Evolutionary conservation across 2,113 vertebrate species (phyloP).

Genomic region (Oriolus oriolus): DNA sequence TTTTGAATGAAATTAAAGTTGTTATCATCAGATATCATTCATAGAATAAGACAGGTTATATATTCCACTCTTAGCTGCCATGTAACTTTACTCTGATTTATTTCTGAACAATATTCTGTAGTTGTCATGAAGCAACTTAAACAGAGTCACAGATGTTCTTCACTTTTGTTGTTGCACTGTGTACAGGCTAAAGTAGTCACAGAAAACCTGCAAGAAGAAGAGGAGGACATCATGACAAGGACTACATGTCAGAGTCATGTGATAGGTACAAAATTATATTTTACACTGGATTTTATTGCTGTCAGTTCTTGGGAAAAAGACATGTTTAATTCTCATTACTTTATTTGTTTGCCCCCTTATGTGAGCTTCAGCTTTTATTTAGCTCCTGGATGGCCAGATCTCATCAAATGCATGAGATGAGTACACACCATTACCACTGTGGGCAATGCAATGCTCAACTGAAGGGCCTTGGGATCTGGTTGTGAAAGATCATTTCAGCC

Average conservation of each 20-base stretch:
- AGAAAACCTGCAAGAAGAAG: slow-evolving; percentile 77
- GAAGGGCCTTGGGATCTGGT: neutral
- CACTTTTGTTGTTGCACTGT: slow-evolving; percentile 44
- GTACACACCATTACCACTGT: neutral
- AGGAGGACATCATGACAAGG: slow-evolving; percentile 70
- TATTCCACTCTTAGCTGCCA: neutral
- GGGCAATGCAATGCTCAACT: neutral
- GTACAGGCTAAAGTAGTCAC: slow-evolving; percentile 74
- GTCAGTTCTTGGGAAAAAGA: neutral
- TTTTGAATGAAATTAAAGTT: slow-evolving; percentile 34
- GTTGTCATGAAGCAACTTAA: slow-evolving; percentile 12
- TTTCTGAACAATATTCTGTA: slow-evolving; percentile 34
- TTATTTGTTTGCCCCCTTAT: neutral
- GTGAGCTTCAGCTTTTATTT: neutral
- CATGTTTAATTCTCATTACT: neutral
- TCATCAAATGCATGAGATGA: neutral
- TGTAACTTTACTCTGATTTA: neutral
- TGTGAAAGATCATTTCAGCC: neutral
- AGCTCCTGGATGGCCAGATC: neutral
- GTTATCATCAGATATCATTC: neutral
- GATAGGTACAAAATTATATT: slow-evolving; percentile 76
- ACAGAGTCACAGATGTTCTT: slow-evolving; percentile 32
- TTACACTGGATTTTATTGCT: slow-evolving; percentile 25
- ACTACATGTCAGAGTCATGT: slow-evolving; percentile 80
- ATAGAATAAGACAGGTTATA: neutral